phyloP scores from a whole-genome alignment of 2,888 invertebrate genomes.

The Steinernema hermaphroditum region DNA sequence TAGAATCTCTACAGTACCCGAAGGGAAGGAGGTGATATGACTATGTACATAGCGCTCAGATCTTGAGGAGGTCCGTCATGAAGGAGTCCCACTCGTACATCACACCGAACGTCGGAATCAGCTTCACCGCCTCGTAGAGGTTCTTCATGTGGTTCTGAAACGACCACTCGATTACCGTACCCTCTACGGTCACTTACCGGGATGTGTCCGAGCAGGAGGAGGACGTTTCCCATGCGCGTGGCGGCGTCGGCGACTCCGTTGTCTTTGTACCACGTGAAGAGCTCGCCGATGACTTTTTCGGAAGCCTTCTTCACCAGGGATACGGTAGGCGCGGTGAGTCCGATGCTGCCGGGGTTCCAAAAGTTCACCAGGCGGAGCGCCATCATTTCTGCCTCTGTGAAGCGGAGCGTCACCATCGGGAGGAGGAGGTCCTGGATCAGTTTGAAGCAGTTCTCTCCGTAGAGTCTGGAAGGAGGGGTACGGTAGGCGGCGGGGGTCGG shows the following conservation, averaged over 20 bases:
- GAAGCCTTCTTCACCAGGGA: conserved; percentile 48
- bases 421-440: conserved; percentile 50
- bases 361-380: conserved; percentile 57
- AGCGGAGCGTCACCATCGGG: conserved; percentile 44
- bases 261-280: conserved; percentile 52
- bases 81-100: conserved; percentile 62
- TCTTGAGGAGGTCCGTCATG: conserved; percentile 53
- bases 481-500: neutral
- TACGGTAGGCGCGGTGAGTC: conserved; percentile 44
- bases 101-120: conserved; percentile 57
- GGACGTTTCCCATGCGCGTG: conserved; percentile 48
- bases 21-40: conserved; percentile 10
- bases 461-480: conserved; percentile 50
- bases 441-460: conserved; percentile 43
- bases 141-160: conserved; percentile 54
- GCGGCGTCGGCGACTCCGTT: conserved; percentile 51
- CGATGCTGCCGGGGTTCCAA: conserved; percentile 59
- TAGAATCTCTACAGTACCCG: conserved; percentile 1
- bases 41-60: conserved; percentile 4
- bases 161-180: neutral
- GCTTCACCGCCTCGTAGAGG: conserved; percentile 51
- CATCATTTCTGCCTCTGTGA: conserved; percentile 54
- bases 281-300: conserved; percentile 52
- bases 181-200: conserved; percentile 39
- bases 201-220: conserved; percentile 51